These are phyloP conservation scores for Glaucopsyche alexis DNA, from an alignment of 2,888 invertebrate genomes.

Conservation along the genomic window DNA sequence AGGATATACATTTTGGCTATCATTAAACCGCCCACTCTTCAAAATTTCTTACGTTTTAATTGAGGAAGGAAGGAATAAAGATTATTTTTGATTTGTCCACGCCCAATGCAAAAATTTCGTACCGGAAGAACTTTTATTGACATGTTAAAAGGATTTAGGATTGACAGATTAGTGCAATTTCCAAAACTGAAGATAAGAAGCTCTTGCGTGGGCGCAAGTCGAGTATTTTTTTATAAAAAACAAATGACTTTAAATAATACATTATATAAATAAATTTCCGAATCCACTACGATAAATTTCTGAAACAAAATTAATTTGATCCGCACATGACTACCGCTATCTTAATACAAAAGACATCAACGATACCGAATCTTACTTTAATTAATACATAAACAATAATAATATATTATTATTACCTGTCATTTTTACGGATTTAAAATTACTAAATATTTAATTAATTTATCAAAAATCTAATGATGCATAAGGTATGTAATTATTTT, in stretches of 20 bases:
- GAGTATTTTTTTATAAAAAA: too few species aligned
- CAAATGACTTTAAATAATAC: not conserved
- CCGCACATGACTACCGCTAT: too few species aligned
- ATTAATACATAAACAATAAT: too few species aligned
- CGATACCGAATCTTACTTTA: not conserved
- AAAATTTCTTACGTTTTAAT: slow-evolving; percentile 4
- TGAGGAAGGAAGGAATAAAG: slow-evolving; percentile 16
- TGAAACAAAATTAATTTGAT: too few species aligned
- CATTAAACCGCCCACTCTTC: not conserved
- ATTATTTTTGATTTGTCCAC: not conserved
- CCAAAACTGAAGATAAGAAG: not conserved
- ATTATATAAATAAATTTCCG: too few species aligned
- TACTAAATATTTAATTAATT: too few species aligned
- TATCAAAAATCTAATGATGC: too few species aligned
- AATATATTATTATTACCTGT: too few species aligned
- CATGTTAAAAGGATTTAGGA: slow-evolving; percentile 8
- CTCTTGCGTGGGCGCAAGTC: not conserved
- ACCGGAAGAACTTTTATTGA: not conserved
- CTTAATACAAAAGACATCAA: not conserved
- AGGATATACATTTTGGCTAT: not conserved
- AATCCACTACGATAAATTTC: too few species aligned
- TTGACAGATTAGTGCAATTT: not conserved
- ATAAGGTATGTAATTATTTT: too few species aligned
- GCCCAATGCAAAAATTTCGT: not conserved
- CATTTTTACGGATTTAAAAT: too few species aligned